These are phyloP conservation scores for Tetanocera ferruginea DNA, from an alignment of 2,888 invertebrate species.

Conservation along the genomic window DNA sequence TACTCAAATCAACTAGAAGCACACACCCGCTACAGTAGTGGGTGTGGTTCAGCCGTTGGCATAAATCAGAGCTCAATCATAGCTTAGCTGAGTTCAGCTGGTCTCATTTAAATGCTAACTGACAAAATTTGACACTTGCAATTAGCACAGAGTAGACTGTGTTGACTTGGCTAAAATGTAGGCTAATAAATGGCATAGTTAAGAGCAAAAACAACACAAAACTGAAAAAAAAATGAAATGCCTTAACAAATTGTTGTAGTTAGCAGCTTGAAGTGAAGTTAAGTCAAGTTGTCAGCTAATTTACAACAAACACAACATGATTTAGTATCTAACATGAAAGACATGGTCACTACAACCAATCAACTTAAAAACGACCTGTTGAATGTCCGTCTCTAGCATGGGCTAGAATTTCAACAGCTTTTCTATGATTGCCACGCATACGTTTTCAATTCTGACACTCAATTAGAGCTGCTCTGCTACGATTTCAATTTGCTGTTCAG, in stretches of 20 bases:
- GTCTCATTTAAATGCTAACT: not conserved
- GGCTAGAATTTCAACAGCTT: not conserved
- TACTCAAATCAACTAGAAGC: not conserved
- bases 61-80: not conserved
- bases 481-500: slow-evolving; percentile 41
- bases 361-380: not conserved
- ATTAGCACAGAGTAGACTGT: not conserved
- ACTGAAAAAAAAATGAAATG: not conserved
- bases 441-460: not conserved
- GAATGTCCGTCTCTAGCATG: not conserved
- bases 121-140: not conserved
- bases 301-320: not conserved
- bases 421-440: not conserved
- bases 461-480: not conserved
- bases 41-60: not conserved
- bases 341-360: not conserved
- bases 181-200: slow-evolving; percentile 20
- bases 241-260: not conserved
- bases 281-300: not conserved
- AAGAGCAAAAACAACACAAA: not conserved
- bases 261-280: too few relatives aligned
- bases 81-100: not conserved
- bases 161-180: not conserved
- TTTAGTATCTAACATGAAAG: not conserved
- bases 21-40: not conserved